These are phyloP conservation scores for Manduca sexta DNA, from an alignment of 1,140 invertebrate genomes.

Conservation along the genomic window DNA sequence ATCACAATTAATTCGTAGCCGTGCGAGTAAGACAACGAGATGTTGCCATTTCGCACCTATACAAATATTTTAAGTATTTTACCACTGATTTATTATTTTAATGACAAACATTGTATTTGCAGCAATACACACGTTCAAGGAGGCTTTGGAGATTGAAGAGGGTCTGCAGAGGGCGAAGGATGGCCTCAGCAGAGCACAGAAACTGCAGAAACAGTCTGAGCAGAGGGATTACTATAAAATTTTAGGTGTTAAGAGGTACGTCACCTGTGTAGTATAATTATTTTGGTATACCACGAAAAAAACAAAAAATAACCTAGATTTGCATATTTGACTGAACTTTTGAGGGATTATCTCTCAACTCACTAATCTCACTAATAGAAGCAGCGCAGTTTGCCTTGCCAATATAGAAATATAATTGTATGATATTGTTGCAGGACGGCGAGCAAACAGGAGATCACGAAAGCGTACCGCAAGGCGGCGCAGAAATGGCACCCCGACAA, in stretches of 20 bases:
- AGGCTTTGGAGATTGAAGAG: constrained; percentile 90
- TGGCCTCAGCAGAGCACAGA: constrained; percentile 91
- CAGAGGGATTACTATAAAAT: constrained; percentile 99
- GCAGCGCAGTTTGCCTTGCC: no score
- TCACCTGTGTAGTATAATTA: not conserved
- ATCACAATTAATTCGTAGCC: no score
- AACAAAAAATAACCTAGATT: no score
- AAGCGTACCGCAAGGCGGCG: constrained; percentile 97
- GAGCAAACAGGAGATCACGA: constrained; percentile 93
- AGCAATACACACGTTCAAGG: constrained; percentile 92
- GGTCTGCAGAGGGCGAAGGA: constrained; percentile 89
- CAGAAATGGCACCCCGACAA: constrained; percentile 99
- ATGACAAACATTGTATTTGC: constrained; percentile 21
- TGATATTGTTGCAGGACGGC: constrained; percentile 78
- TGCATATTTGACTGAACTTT: no score
- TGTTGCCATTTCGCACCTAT: no score
- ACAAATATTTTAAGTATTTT: not conserved
- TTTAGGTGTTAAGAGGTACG: constrained; percentile 77
- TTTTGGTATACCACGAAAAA: no score
- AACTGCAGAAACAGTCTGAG: constrained; percentile 94
- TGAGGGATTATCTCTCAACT: no score
- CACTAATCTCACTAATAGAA: no score
- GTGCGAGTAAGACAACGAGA: no score
- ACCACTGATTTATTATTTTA: not conserved
- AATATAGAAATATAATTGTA: no score